Evolutionary conservation across 2,113 vertebrate genomes (phyloP).

Genomic region (Notiomystis cincta): DNA sequence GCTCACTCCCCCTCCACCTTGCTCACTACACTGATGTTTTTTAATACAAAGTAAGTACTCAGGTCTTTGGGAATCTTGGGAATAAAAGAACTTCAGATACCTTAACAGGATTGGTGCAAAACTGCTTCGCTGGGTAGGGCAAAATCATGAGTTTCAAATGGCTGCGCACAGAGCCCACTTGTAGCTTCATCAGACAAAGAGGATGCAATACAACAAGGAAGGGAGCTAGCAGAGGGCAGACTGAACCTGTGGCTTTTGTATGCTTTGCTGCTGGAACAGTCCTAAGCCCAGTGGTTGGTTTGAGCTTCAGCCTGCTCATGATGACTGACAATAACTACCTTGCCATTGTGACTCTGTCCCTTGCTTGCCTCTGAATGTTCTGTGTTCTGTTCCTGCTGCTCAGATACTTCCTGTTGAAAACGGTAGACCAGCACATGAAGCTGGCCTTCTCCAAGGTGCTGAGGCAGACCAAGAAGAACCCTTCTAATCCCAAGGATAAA

Average conservation of each 20-base stretch:
- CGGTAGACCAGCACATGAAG: conserved; percentile 96
- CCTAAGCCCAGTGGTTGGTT: background rate
- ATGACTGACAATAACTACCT: background rate
- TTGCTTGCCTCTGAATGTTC: background rate
- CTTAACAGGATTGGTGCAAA: background rate
- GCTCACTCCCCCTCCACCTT: conserved; percentile 96
- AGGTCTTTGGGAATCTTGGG: background rate
- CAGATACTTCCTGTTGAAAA: conserved; percentile 94
- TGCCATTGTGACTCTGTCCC: background rate
- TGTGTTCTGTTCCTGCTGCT: conserved; percentile 13
- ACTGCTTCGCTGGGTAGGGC: background rate
- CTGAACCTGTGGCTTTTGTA: background rate
- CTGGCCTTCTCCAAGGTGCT: conserved; percentile 97
- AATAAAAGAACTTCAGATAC: background rate
- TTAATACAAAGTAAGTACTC: conserved; percentile 97
- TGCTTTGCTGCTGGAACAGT: background rate
- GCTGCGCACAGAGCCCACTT: background rate
- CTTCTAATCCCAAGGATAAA: conserved; percentile 95
- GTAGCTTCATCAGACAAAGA: background rate
- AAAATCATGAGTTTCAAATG: background rate
- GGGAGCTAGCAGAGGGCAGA: background rate
- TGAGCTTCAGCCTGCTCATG: background rate
- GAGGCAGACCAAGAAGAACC: conserved; percentile 97
- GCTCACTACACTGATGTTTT: conserved; percentile 98
- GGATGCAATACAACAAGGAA: background rate